phyloP scores from a whole-genome alignment of 2,888 invertebrate genomes.

The Malacosoma neustria region DNA sequence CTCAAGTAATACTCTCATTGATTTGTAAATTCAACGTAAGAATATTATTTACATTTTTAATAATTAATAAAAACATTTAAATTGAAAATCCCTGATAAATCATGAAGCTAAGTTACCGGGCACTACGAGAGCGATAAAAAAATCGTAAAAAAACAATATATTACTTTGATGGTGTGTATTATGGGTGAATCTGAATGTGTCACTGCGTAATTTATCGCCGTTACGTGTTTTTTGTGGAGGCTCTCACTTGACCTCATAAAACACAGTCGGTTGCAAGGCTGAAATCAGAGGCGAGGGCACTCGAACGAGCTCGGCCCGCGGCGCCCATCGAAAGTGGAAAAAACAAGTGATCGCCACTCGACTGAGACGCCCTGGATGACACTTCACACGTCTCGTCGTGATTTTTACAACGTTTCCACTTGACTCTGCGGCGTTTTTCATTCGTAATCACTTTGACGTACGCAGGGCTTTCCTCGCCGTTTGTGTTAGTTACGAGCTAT shows the following conservation, averaged over 20 bases:
- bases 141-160: conserved; percentile 59
- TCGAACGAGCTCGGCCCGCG: conserved; percentile 48
- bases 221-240: conserved; percentile 67
- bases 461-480: conserved; percentile 14
- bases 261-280: conserved; percentile 56
- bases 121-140: conserved; percentile 20
- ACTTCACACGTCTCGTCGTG: conserved; percentile 68
- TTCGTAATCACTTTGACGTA: conserved; percentile 64
- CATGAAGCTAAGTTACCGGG: too few relatives aligned
- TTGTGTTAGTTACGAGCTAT: too few relatives aligned
- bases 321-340: conserved; percentile 66
- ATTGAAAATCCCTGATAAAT: too few relatives aligned
- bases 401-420: conserved; percentile 70
- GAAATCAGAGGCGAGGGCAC: conserved; percentile 54
- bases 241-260: conserved; percentile 72
- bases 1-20: too few relatives aligned
- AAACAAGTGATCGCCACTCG: conserved; percentile 72
- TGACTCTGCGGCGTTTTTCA: conserved; percentile 54
- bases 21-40: too few relatives aligned
- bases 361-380: conserved; percentile 60
- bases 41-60: conserved; percentile 2
- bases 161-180: conserved; percentile 59
- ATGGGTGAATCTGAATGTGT: conserved; percentile 72
- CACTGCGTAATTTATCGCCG: conserved; percentile 71
- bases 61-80: conserved; percentile 2